Conservation (phyloP, 2,888 invertebrate species). For the Drosophila anceps region DNA sequence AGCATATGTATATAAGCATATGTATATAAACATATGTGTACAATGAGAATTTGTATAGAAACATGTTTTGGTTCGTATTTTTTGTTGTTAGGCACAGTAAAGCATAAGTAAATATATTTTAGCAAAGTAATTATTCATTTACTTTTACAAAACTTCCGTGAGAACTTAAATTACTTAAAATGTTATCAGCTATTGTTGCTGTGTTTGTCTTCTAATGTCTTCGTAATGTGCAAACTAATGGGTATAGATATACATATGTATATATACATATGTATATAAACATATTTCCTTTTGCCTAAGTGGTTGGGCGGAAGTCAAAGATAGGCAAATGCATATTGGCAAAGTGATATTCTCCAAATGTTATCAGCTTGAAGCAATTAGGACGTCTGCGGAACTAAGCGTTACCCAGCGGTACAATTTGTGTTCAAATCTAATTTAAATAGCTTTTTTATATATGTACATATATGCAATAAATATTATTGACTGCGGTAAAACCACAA, state of each 20-base stretch:
- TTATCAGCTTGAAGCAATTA: conserved; percentile 1
- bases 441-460: too few species aligned
- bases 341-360: not conserved
- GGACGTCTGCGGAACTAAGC: not conserved
- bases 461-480: not conserved
- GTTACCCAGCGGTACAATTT: not conserved
- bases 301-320: not conserved
- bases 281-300: not conserved
- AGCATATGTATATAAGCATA: not conserved
- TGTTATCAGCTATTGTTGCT: conserved; percentile 4
- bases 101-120: not conserved
- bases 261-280: not conserved
- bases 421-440: not conserved
- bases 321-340: not conserved
- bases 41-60: not conserved
- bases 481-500: not conserved
- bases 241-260: not conserved
- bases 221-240: conserved; percentile 3
- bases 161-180: not conserved
- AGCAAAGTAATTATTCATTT: not conserved
- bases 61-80: not conserved
- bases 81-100: not conserved
- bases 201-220: not conserved
- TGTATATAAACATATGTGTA: not conserved
- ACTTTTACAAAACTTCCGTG: not conserved